Evolutionary conservation across 2,797 vertebrate genomes (phyloP).

Genomic region (Taeniopygia guttata): DNA sequence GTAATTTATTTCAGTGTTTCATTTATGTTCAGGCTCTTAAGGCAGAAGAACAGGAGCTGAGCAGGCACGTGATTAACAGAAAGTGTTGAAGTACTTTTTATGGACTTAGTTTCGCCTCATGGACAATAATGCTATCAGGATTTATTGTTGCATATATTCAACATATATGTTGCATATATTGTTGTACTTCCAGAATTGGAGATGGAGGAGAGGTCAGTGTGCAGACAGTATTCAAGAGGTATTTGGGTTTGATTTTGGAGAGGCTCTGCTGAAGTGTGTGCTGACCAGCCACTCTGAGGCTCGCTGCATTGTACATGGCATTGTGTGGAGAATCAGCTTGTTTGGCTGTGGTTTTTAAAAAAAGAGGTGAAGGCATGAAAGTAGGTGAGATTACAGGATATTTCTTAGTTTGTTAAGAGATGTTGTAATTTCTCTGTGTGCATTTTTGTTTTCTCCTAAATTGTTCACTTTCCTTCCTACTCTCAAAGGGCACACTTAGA

Average conservation of each 20-base stretch:
- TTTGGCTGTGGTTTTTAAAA: not conserved
- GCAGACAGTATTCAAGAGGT: not conserved
- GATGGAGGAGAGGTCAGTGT: not conserved
- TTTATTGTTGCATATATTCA: not conserved
- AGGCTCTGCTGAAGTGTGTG: not conserved
- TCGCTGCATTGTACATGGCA: rapidly evolving
- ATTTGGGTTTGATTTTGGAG: not conserved
- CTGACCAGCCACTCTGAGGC: not conserved
- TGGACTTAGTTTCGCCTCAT: not conserved
- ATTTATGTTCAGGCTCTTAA: not conserved
- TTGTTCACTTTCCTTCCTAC: not conserved
- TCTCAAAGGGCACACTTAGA: not conserved
- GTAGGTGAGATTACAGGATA: not conserved
- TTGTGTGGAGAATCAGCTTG: not conserved
- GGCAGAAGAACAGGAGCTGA: not conserved
- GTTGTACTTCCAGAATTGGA: not conserved
- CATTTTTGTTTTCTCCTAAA: not conserved
- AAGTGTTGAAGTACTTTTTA: not conserved
- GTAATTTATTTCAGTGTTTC: not conserved
- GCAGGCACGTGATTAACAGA: not conserved
- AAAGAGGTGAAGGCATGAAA: not conserved
- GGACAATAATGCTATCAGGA: not conserved
- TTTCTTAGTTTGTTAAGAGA: not conserved
- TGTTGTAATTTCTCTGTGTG: not conserved
- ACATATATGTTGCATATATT: too few relatives aligned